Conservation (phyloP, 2,113 vertebrate species). For the Mohoua ochrocephala region DNA sequence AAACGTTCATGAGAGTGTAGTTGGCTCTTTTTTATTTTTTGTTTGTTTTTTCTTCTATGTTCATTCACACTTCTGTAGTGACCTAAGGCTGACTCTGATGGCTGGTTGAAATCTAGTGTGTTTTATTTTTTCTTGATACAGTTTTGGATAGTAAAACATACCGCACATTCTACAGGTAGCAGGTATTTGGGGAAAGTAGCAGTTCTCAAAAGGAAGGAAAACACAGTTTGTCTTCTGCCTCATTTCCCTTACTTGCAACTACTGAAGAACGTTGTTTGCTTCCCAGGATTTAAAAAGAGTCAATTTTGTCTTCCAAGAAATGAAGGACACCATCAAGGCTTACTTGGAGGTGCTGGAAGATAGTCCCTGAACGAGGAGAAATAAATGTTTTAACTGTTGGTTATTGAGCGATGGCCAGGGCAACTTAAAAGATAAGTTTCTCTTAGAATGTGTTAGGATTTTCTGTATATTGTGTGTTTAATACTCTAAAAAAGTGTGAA, state of each 20-base stretch:
- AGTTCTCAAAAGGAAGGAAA: background rate
- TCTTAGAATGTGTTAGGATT: background rate
- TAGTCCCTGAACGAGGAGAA: rapidly evolving
- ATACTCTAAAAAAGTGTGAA: background rate
- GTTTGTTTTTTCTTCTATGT: background rate
- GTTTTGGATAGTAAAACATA: background rate
- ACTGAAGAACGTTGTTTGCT: background rate
- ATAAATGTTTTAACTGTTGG: background rate
- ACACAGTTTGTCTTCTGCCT: background rate
- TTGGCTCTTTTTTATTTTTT: background rate
- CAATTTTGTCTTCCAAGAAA: background rate
- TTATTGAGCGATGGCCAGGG: background rate
- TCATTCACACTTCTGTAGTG: background rate
- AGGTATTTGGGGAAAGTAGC: background rate
- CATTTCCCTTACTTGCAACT: background rate
- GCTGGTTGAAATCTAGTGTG: background rate
- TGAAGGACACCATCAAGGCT: background rate
- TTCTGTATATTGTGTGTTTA: background rate
- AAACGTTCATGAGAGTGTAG: background rate
- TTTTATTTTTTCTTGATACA: background rate
- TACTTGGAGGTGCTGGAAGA: background rate
- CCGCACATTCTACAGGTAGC: background rate
- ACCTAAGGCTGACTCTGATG: background rate
- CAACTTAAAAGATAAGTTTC: background rate
- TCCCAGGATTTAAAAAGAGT: background rate